Percentiles rank a stretch among this genome's conserved stretches.
Evolutionary conservation across 2,797 vertebrate genomes (phyloP).

Genomic region (Onychomys torridus): DNA sequence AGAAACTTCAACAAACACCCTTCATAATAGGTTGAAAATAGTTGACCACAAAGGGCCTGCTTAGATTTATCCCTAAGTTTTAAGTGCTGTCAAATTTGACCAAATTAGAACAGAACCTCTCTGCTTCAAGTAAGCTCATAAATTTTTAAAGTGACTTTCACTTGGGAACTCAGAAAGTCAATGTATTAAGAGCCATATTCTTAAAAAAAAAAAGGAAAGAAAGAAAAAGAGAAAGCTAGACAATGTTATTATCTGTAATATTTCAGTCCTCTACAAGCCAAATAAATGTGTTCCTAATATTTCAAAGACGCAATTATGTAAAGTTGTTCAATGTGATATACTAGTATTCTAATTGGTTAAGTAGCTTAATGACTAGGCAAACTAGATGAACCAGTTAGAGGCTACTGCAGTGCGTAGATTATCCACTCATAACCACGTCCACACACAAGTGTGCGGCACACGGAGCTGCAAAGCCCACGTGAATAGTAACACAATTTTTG

Average conservation of each 20-base stretch:
- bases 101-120: constrained; percentile 79
- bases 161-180: constrained; percentile 88
- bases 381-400: constrained; percentile 87
- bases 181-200: constrained; percentile 91
- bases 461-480: constrained; percentile 80
- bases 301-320: constrained; percentile 89
- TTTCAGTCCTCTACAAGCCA: constrained; percentile 90
- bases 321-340: constrained; percentile 90
- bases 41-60: constrained; percentile 82
- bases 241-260: constrained; percentile 89
- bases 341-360: constrained; percentile 89
- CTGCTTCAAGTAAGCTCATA: constrained; percentile 86
- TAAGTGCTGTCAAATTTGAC: constrained; percentile 75
- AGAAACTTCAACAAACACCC: constrained; percentile 82
- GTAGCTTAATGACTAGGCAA: constrained; percentile 89
- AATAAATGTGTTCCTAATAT: constrained; percentile 91
- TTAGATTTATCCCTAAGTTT: constrained; percentile 75
- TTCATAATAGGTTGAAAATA: constrained; percentile 79
- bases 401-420: constrained; percentile 84
- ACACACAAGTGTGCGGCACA: constrained; percentile 83
- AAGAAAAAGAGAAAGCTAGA: constrained; percentile 82
- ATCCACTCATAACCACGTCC: constrained; percentile 77
- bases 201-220: constrained; percentile 82
- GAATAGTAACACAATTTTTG: constrained; percentile 87
- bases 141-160: constrained; percentile 81